phyloP scores from a whole-genome alignment of 1,140 invertebrate genomes.

The Euura saliciscinereae region DNA sequence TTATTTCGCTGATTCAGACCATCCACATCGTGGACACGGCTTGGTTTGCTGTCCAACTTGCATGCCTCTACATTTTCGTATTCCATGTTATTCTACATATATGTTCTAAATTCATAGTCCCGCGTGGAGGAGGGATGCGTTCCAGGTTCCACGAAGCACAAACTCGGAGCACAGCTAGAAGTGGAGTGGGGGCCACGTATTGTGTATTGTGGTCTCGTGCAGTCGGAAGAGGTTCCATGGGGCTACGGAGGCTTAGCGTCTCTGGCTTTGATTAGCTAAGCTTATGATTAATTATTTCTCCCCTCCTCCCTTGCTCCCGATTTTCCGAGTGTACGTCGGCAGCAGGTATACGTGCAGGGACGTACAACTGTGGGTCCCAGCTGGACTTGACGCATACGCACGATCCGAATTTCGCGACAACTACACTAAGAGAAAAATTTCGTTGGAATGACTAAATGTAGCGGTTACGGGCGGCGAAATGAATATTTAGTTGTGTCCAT shows the following conservation, averaged over 20 bases:
- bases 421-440: too few species aligned
- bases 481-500: too few species aligned
- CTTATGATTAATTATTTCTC: slow-evolving; percentile 12
- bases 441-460: too few species aligned
- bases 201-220: not conserved
- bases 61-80: too few species aligned
- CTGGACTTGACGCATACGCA: not conserved
- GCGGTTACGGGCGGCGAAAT: too few species aligned
- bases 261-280: slow-evolving; percentile 9
- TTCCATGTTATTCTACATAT: not conserved
- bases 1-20: not conserved
- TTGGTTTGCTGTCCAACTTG: not conserved
- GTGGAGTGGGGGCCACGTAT: not conserved
- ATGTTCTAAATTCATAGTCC: not conserved
- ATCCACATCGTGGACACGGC: not conserved
- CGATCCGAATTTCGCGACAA: not conserved
- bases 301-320: not conserved
- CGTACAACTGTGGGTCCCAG: not conserved
- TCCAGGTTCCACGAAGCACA: too few species aligned
- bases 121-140: not conserved
- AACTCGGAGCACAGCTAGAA: not conserved
- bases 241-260: not conserved
- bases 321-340: not conserved
- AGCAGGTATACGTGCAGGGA: not conserved
- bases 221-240: not conserved